Percentiles rank a stretch among this genome's conserved stretches.
These are phyloP conservation scores for Clinocottus analis DNA, from an alignment of 2,113 vertebrate species.

Conservation along the genomic window DNA sequence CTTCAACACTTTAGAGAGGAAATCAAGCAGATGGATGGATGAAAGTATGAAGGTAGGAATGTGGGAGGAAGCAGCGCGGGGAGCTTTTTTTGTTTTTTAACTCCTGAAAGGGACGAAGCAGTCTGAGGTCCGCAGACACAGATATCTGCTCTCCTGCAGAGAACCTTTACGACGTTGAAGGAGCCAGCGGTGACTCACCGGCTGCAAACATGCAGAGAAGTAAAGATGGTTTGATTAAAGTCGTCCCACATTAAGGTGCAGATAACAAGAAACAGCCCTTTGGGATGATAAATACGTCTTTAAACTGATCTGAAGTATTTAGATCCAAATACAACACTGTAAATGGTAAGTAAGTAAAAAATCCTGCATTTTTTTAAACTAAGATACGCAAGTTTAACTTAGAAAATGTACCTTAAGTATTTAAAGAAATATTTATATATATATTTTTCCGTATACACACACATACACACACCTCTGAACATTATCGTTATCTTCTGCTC, in stretches of 20 bases:
- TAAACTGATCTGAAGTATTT: neutral
- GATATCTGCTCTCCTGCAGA: slow-evolving; percentile 4
- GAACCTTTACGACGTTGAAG: neutral
- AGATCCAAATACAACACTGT: neutral
- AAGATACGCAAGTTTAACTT: too few species aligned
- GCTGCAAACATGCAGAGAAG: neutral
- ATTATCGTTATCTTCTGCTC: neutral
- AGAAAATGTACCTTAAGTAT: too few species aligned
- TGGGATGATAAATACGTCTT: neutral
- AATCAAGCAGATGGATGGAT: neutral
- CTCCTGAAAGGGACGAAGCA: too few species aligned
- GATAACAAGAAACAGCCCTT: neutral
- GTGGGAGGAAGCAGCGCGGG: neutral
- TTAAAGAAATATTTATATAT: too few species aligned
- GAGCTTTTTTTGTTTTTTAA: neutral
- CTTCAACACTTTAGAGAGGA: neutral
- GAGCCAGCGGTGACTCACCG: slow-evolving; percentile 12
- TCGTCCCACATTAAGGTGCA: neutral
- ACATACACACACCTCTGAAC: neutral
- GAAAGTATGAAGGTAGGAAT: neutral
- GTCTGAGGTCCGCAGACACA: too few species aligned
- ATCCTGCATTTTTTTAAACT: too few species aligned
- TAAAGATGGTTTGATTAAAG: neutral
- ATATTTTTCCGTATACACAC: too few species aligned
- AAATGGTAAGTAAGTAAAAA: neutral